Conservation (phyloP, 2,113 vertebrate genomes). For the Pygoscelis adeliae region DNA sequence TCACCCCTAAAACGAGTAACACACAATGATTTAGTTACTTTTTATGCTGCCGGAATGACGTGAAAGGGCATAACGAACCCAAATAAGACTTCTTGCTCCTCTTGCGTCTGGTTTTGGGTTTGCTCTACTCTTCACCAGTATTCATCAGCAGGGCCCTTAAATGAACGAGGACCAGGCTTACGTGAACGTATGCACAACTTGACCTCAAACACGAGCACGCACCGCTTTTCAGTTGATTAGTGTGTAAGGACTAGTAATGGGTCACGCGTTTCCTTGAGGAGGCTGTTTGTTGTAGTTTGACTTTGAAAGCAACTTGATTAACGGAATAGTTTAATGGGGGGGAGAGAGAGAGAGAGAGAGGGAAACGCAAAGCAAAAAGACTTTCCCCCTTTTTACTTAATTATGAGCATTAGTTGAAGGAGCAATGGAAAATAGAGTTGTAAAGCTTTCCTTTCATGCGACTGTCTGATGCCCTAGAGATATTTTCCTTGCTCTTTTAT, state of each 20-base stretch:
- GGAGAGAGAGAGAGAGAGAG: neutral
- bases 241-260: neutral
- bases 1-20: neutral
- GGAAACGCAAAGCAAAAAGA: neutral
- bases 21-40: accelerated
- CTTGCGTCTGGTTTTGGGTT: too few relatives aligned
- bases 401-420: neutral
- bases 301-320: neutral
- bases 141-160: neutral
- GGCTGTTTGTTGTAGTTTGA: neutral
- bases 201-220: neutral
- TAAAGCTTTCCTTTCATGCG: neutral
- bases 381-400: neutral
- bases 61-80: neutral
- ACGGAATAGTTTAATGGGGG: neutral
- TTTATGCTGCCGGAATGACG: accelerated
- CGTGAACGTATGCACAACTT: accelerated
- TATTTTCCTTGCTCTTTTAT: neutral
- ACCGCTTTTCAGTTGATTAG: neutral
- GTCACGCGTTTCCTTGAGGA: neutral
- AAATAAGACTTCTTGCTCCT: neutral
- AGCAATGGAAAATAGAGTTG: neutral
- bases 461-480: neutral
- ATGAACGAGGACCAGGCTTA: neutral
- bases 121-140: neutral